Evolutionary conservation across 2,888 invertebrate genomes (phyloP).

Genomic region (Ditula angustiorana): DNA sequence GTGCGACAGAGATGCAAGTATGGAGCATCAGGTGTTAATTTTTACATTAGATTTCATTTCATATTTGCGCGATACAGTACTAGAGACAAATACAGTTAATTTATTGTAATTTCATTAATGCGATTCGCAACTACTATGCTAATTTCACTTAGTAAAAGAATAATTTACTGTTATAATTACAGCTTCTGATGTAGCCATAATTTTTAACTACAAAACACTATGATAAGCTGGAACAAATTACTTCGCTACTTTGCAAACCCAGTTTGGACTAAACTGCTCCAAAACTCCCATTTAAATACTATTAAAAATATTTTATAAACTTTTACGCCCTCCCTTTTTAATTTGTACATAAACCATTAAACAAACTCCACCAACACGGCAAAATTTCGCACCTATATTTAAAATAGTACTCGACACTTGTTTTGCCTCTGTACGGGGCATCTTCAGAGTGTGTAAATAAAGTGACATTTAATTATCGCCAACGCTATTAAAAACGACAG

Average conservation of each 20-base stretch:
- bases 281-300: too few relatives aligned
- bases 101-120: slow-evolving; percentile 20
- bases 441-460: too few relatives aligned
- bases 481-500: too few relatives aligned
- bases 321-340: too few relatives aligned
- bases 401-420: too few relatives aligned
- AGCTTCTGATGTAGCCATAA: neutral
- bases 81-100: slow-evolving; percentile 21
- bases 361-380: too few relatives aligned
- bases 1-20: slow-evolving; percentile 27
- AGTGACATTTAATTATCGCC: too few relatives aligned
- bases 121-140: slow-evolving; percentile 14
- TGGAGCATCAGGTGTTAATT: slow-evolving; percentile 18
- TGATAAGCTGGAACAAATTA: neutral
- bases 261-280: too few relatives aligned
- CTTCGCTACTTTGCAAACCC: neutral
- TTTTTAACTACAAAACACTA: neutral
- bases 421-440: too few relatives aligned
- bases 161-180: slow-evolving; percentile 2
- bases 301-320: too few relatives aligned
- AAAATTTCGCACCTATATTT: too few relatives aligned
- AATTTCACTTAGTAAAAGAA: neutral
- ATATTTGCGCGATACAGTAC: neutral
- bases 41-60: slow-evolving; percentile 26
- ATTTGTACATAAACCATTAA: too few relatives aligned